A percentile compares a stretch with the other conserved stretches of the same genome.
Evolutionary conservation across 1,140 invertebrate genomes (phyloP).

Genomic region (Drosophila parabipectinata): DNA sequence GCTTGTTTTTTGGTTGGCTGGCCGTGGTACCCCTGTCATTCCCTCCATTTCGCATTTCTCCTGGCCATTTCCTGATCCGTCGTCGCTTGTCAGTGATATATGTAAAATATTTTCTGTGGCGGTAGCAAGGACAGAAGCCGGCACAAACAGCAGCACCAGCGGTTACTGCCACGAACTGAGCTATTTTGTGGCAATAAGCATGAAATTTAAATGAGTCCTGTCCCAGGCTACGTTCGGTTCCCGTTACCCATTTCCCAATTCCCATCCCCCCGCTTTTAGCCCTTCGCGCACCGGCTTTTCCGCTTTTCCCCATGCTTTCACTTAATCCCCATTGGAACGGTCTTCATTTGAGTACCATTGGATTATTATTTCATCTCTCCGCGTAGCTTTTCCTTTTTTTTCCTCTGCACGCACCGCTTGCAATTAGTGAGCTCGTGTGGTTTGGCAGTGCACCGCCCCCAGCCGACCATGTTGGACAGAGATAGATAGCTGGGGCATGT

Average conservation of each 20-base stretch:
- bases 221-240: conserved; percentile 22
- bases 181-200: conserved; percentile 82
- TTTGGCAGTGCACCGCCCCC: conserved; percentile 10
- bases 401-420: conserved; percentile 61
- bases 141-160: conserved; percentile 19
- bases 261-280: background rate
- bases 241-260: conserved; percentile 10
- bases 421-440: conserved; percentile 65
- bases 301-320: conserved; percentile 14
- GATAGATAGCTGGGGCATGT: conserved; percentile 26
- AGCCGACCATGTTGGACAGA: conserved; percentile 9
- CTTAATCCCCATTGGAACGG: conserved; percentile 48
- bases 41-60: background rate
- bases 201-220: conserved; percentile 79
- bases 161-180: conserved; percentile 62
- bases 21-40: conserved; percentile 22
- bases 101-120: conserved; percentile 55
- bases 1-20: conserved; percentile 82
- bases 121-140: conserved; percentile 11
- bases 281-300: background rate
- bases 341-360: conserved; percentile 59
- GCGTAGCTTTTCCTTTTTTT: conserved; percentile 4
- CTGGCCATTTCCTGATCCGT: conserved; percentile 57
- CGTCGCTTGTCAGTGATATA: conserved; percentile 75
- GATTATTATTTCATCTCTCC: conserved; percentile 44